These are phyloP conservation scores for Dromas ardeola DNA, from an alignment of 2,113 vertebrate genomes.

Conservation along the genomic window DNA sequence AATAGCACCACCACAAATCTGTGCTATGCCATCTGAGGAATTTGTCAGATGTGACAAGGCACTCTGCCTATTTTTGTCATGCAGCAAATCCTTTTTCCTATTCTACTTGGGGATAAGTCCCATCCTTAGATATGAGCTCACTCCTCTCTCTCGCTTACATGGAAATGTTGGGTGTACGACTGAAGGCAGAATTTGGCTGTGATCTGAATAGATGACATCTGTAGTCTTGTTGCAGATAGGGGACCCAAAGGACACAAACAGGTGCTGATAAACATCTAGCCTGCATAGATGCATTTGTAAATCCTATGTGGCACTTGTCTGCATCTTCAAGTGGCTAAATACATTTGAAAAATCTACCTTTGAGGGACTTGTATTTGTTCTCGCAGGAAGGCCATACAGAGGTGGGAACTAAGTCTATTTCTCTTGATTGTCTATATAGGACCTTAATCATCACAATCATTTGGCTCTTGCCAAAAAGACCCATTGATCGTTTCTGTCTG, in stretches of 20 bases:
- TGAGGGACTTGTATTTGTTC: background rate
- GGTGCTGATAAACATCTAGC: background rate
- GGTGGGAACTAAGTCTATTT: background rate
- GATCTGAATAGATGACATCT: background rate
- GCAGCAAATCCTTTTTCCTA: conserved; percentile 61
- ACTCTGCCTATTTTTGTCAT: conserved; percentile 44
- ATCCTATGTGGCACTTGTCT: background rate
- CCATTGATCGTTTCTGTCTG: background rate
- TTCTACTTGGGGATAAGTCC: conserved; percentile 12
- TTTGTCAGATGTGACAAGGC: conserved; percentile 18
- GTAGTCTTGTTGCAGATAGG: background rate
- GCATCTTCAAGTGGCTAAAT: background rate
- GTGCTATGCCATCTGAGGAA: background rate
- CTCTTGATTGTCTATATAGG: background rate
- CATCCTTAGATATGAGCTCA: conserved; percentile 45
- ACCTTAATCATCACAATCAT: background rate
- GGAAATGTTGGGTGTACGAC: background rate
- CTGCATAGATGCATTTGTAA: background rate
- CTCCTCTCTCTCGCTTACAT: background rate
- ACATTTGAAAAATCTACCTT: background rate
- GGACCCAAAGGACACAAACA: background rate
- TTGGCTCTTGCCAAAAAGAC: background rate
- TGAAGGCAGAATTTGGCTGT: conserved; percentile 34
- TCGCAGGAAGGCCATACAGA: background rate
- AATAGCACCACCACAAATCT: background rate